Percentiles rank a stretch among this genome's conserved stretches.
Conservation (phyloP, 2,888 invertebrate species). For the Chromoteleia sp. region DNA sequence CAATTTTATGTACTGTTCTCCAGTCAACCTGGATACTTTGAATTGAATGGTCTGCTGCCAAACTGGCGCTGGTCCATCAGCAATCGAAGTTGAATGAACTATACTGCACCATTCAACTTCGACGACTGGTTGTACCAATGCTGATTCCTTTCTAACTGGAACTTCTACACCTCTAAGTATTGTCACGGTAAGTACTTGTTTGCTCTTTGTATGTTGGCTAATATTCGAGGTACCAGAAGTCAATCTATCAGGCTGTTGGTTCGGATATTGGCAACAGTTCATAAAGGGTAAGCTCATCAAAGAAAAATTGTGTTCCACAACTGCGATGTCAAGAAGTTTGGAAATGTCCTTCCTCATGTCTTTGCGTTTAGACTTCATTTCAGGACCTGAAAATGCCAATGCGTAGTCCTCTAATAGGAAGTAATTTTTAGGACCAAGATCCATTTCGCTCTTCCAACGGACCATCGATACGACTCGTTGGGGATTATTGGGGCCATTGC, state of each 20-base stretch:
- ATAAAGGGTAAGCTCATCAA: constrained; percentile 77
- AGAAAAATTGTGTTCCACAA: constrained; percentile 80
- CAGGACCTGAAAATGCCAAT: constrained; percentile 63
- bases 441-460: constrained; percentile 63
- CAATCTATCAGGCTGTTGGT: constrained; percentile 76
- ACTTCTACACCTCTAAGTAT: constrained; percentile 81
- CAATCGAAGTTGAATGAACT: constrained; percentile 74
- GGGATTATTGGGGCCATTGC: constrained; percentile 80
- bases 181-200: constrained; percentile 79
- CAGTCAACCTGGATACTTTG: constrained; percentile 76
- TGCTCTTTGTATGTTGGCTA: constrained; percentile 75
- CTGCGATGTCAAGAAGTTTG: constrained; percentile 77
- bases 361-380: too few relatives aligned
- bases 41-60: constrained; percentile 83
- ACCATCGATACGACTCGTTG: constrained; percentile 74
- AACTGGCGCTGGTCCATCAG: constrained; percentile 82
- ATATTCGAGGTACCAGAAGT: constrained; percentile 69
- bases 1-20: constrained; percentile 77
- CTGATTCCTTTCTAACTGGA: constrained; percentile 83
- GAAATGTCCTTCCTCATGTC: constrained; percentile 68
- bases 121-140: constrained; percentile 80
- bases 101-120: constrained; percentile 81
- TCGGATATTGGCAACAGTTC: constrained; percentile 75
- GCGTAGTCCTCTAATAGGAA: constrained; percentile 78
- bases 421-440: constrained; percentile 66